Evolutionary conservation across 2,888 invertebrate species (phyloP).

Genomic region (Macaria liturata): DNA sequence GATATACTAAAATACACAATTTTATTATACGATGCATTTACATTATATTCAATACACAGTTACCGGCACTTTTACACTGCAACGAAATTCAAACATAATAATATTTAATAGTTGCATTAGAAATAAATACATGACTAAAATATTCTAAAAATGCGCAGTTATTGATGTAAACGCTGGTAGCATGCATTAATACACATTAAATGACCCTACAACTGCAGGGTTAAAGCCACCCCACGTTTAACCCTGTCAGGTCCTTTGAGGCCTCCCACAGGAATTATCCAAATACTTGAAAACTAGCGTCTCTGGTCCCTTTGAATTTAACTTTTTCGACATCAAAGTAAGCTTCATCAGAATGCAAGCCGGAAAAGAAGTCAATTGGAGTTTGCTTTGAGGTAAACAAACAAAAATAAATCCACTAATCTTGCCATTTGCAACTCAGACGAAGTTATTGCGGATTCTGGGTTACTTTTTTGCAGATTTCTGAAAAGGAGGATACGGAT

Average conservation of each 20-base stretch:
- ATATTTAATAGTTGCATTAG: no score
- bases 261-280: slow-evolving; percentile 20
- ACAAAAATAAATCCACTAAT: slow-evolving; percentile 18
- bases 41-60: no score
- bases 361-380: slow-evolving; percentile 34
- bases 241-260: slow-evolving; percentile 19
- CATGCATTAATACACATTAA: slow-evolving; percentile 1
- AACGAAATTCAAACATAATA: no score
- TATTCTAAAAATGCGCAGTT: no score
- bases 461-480: no score
- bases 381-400: slow-evolving; percentile 32
- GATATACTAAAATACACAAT: no score
- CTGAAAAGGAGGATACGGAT: no score
- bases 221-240: slow-evolving; percentile 11
- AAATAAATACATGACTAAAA: no score
- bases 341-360: slow-evolving; percentile 24
- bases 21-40: no score
- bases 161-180: no score
- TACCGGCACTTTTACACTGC: no score
- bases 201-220: not conserved
- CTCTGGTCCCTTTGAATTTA: slow-evolving; percentile 34
- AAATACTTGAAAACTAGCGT: slow-evolving; percentile 30
- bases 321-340: slow-evolving; percentile 37
- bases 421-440: slow-evolving; percentile 16
- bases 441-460: slow-evolving; percentile 8